These are phyloP conservation scores for Siphonodentalium dalli DNA, from an alignment of 2,888 invertebrate species.

Conservation along the genomic window DNA sequence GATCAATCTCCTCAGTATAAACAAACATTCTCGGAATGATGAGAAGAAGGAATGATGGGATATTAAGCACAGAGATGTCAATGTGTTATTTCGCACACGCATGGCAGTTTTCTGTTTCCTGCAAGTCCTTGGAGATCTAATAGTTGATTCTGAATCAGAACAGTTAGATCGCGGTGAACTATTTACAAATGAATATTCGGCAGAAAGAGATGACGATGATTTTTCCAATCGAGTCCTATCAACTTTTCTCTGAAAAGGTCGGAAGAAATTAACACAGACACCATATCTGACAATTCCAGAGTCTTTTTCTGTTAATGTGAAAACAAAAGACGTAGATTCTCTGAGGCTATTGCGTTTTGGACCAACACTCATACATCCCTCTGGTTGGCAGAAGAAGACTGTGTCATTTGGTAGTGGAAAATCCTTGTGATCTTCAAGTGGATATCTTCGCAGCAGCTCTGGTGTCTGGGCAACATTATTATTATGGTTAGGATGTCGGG, in stretches of 20 bases:
- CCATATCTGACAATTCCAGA: slow-evolving; percentile 83
- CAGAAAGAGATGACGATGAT: slow-evolving; percentile 40
- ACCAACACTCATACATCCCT: slow-evolving; percentile 89
- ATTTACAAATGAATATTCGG: slow-evolving; percentile 35
- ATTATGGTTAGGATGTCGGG: slow-evolving; percentile 72
- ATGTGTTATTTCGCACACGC: slow-evolving; percentile 79
- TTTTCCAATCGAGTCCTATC: slow-evolving; percentile 32
- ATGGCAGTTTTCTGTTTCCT: slow-evolving; percentile 51
- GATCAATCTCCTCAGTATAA: slow-evolving; percentile 92
- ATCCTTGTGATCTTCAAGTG: slow-evolving; percentile 93
- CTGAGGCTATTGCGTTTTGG: slow-evolving; percentile 74
- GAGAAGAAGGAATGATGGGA: slow-evolving; percentile 99
- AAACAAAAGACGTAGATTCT: slow-evolving; percentile 96
- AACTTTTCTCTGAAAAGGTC: slow-evolving; percentile 73
- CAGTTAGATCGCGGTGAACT: slow-evolving; percentile 33
- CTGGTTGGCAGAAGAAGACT: slow-evolving; percentile 99
- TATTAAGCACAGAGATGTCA: slow-evolving; percentile 95
- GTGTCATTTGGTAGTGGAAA: slow-evolving; percentile 97
- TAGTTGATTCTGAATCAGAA: slow-evolving; percentile 39
- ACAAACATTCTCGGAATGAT: slow-evolving; percentile 96
- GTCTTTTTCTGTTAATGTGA: slow-evolving; percentile 98
- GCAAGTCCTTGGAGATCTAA: slow-evolving; percentile 54
- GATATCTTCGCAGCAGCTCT: slow-evolving; percentile 89
- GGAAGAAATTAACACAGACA: slow-evolving; percentile 97
- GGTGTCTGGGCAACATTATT: slow-evolving; percentile 77